Evolutionary conservation across 2,888 invertebrate genomes (phyloP).

Genomic region (Phengaris alcon): DNA sequence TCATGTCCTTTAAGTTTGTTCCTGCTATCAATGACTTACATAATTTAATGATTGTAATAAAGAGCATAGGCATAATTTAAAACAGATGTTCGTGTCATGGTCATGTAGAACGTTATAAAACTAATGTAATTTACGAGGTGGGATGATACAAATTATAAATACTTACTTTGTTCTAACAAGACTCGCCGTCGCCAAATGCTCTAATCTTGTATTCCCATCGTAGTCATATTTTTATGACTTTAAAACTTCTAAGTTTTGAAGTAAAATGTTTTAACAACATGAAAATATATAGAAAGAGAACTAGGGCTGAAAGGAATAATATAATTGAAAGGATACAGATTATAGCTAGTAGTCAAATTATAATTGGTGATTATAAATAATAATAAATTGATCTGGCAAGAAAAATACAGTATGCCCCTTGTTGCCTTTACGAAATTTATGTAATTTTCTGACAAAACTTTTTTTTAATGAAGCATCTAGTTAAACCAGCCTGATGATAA

Average conservation of each 20-base stretch:
- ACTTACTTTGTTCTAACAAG: neutral
- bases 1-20: neutral
- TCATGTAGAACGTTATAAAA: neutral
- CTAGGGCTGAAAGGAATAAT: too few relatives aligned
- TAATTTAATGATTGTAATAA: conserved; percentile 3
- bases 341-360: too few relatives aligned
- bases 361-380: too few relatives aligned
- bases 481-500: neutral
- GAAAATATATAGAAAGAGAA: too few relatives aligned
- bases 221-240: too few relatives aligned
- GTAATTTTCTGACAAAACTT: neutral
- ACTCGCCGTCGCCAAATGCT: neutral
- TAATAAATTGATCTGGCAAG: too few relatives aligned
- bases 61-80: neutral
- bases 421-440: too few relatives aligned
- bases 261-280: too few relatives aligned
- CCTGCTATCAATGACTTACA: conserved; percentile 1
- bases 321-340: too few relatives aligned
- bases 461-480: neutral
- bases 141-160: neutral
- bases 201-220: neutral
- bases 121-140: neutral
- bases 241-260: too few relatives aligned
- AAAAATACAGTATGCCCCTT: too few relatives aligned
- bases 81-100: conserved; percentile 12